Evolutionary conservation across 1,140 invertebrate genomes (phyloP), one percentile per base, ranked within the genome.

Genomic region (Coptotermes formosanus): DNA sequence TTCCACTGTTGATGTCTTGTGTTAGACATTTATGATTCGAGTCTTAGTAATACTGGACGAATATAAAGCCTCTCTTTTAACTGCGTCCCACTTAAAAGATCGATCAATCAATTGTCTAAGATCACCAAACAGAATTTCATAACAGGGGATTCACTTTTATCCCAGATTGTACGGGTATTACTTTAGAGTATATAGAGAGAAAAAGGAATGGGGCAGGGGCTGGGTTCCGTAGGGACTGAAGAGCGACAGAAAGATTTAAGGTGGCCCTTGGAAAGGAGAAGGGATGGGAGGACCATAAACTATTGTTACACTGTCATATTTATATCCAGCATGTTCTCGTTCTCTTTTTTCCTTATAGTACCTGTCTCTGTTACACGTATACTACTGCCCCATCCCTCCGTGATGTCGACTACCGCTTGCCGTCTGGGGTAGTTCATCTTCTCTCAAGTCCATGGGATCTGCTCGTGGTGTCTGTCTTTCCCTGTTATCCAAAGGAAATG

Each of bases 281-380:
- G 43, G 82, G 82, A 83, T 83, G 82, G 48, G 82, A 83, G 82
- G 82, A 83, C 82, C 82, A 83, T 85, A 85, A 85, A 85, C 43
- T 85, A 85, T 85, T 81, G 85, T 85, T 55, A 85, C 59, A 45
- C 85, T 69, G 85, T 85, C 85, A 85, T 85, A 85, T 85, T 85
- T 85, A 85, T 85, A 85, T 85, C 52, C 64, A 55, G 55, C 84
- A 44, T n/a, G 55, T 55, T 25, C 59, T 25, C 38, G 8, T 64
- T 84, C 83, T 30, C 14, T 55, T 2, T 4, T 32, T 52, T 59
- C 6, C 83, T 83, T 82, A 82, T 64, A 32, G 32, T 82, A 81
- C 43, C 52, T 85, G 55, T n/a, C 30, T 82, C 82, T 48, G 52
- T 55, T 55, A 12, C 52, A 12, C 48, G 48, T 55, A 55, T 19